These are phyloP conservation scores for Psittacula cyanocephala DNA, from an alignment of 2,113 vertebrate genomes.

Conservation along the genomic window DNA sequence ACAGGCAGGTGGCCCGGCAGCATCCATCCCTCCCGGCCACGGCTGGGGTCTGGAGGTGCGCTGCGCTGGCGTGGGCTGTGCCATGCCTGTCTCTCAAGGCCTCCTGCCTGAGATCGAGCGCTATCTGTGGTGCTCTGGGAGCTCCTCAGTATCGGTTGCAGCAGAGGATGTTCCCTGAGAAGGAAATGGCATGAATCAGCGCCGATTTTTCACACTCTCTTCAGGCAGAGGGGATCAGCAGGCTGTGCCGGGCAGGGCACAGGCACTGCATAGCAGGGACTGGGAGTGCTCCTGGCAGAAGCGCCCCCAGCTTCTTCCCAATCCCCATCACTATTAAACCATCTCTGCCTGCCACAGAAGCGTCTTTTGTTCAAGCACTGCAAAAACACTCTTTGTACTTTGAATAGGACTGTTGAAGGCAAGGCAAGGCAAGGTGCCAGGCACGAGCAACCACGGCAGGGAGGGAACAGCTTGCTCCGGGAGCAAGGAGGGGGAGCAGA, in stretches of 20 bases:
- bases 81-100: neutral
- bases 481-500: neutral
- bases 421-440: neutral
- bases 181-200: neutral
- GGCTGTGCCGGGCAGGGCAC: neutral
- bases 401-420: neutral
- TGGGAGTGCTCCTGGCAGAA: neutral
- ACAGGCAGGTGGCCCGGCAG: neutral
- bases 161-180: neutral
- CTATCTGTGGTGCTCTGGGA: neutral
- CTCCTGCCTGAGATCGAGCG: neutral
- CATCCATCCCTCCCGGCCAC: rapidly evolving
- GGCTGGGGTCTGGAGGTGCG: neutral
- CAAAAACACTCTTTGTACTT: slow-evolving; percentile 12
- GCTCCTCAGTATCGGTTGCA: neutral
- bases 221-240: neutral
- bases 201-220: neutral
- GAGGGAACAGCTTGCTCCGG: neutral
- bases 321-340: neutral
- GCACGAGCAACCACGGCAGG: neutral
- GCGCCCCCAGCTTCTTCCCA: neutral
- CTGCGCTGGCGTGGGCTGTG: neutral
- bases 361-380: neutral
- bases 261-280: rapidly evolving
- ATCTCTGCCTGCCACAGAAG: neutral